phyloP scores from a whole-genome alignment of 2,797 vertebrate genomes.

The Pagetopsis macropterus region DNA sequence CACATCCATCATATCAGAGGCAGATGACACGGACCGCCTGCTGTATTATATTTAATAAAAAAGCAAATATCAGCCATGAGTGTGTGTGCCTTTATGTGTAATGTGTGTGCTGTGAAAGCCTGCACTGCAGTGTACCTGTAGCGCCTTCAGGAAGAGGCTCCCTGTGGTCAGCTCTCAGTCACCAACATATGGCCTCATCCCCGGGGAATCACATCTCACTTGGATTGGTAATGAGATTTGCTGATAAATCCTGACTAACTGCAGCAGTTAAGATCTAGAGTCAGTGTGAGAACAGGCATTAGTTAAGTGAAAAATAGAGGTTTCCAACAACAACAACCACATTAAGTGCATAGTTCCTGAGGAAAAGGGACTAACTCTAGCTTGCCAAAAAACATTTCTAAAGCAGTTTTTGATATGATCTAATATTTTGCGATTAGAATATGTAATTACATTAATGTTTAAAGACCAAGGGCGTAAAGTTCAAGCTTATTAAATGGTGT shows the following conservation, averaged over 20 bases:
- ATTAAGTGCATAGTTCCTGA: neutral
- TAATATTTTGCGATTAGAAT: neutral
- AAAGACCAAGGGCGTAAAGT: neutral
- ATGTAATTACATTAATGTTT: neutral
- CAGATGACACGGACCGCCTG: neutral
- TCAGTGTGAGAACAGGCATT: slow-evolving; percentile 9
- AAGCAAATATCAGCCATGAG: slow-evolving; percentile 12
- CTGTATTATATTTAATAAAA: slow-evolving; percentile 9
- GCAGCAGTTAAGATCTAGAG: slow-evolving; percentile 2
- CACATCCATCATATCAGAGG: slow-evolving; percentile 10
- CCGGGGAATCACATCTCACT: slow-evolving; percentile 14
- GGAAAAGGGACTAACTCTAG: neutral
- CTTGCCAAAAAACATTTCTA: neutral
- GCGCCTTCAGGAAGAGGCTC: slow-evolving; percentile 33
- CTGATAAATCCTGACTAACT: slow-evolving; percentile 1
- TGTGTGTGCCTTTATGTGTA: slow-evolving; percentile 12
- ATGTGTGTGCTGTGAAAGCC: slow-evolving; percentile 19
- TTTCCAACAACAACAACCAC: neutral
- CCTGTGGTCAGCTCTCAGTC: slow-evolving; percentile 23
- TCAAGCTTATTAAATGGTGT: neutral
- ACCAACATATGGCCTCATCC: slow-evolving; percentile 52
- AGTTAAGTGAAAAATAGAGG: neutral
- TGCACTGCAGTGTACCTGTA: slow-evolving; percentile 41
- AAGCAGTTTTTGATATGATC: neutral
- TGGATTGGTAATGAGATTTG: slow-evolving; percentile 23